phyloP scores from a whole-genome alignment of 2,888 invertebrate genomes.

The Spatulosminthurus flaviceps region DNA sequence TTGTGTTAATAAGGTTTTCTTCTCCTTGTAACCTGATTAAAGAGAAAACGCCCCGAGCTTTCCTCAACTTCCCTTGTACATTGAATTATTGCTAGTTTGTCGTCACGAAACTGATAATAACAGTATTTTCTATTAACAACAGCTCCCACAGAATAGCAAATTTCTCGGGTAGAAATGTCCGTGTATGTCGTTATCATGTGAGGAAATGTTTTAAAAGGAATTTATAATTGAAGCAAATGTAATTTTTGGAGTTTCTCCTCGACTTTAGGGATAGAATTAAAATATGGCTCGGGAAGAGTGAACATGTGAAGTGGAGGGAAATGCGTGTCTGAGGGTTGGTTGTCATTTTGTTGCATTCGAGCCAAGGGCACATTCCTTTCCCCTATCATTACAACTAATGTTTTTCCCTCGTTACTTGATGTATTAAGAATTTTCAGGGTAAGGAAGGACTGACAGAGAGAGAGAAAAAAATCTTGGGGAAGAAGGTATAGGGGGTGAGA shows the following conservation, averaged over 20 bases:
- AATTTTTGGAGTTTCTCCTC: too few relatives aligned
- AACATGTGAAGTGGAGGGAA: too few relatives aligned
- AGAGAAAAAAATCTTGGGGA: slow-evolving; percentile 11
- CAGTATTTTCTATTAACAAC: too few relatives aligned
- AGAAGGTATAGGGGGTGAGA: slow-evolving; percentile 23
- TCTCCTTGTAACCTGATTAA: neutral
- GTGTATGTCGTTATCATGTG: too few relatives aligned
- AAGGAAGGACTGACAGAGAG: too few relatives aligned
- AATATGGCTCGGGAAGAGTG: too few relatives aligned
- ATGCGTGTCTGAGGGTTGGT: neutral
- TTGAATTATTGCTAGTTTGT: neutral
- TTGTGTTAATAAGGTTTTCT: slow-evolving; percentile 8
- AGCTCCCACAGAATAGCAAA: too few relatives aligned
- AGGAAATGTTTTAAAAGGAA: too few relatives aligned
- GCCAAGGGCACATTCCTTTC: slow-evolving; percentile 2
- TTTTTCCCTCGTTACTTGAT: neutral
- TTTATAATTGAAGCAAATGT: too few relatives aligned
- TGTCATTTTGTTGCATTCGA: neutral
- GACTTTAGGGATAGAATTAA: too few relatives aligned
- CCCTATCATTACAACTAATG: slow-evolving; percentile 7
- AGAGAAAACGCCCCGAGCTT: neutral
- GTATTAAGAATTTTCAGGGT: neutral
- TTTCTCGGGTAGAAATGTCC: too few relatives aligned
- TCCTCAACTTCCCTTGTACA: neutral
- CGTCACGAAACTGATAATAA: neutral